Evolutionary conservation across 2,113 vertebrate genomes (phyloP), one percentile per base, ranked within the genome.

Genomic region (Zosterops japonicus): DNA sequence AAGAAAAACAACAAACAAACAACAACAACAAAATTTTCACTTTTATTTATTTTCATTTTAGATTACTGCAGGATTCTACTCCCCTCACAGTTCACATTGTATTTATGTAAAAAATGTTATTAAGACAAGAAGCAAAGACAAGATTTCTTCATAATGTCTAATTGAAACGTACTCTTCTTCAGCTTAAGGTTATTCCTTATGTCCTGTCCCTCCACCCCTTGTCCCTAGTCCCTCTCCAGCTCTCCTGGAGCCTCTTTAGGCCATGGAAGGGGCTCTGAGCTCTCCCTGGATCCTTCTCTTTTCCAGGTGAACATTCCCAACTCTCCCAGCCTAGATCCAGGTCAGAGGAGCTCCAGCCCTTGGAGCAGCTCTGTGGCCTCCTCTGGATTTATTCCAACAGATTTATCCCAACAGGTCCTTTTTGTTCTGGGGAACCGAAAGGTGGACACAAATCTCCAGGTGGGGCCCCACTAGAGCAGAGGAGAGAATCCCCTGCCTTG

Each of bases 281-380:
- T 65, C 14, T 81, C 19, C 33, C 44, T 65, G 60, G 36, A 52
- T 1, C 21, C 21, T 65, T 22, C 35, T 18, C 31, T 1, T 20
- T 2, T 17, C 44, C 68, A 44, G 22, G 12, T 15, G 76, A 50
- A 1, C 68, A 0, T 2, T 1, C 25, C 42, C 52, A 89, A 39
- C 0, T 74, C 4, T 46, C 39, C 60, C 52, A 81, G 33, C 8
- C 77, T 24, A 52, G 12, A 33, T 56, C 33, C 52, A 65, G 35
- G 8, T 33, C 27, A 36, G 57, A 50, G 31, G 11, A 1, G 14
- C 27, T 59, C 44, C 60, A 67, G 33, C 24, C 23, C 16, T 23
- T 2, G 16, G 6, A 31, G 20, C 23, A 82, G 1, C 24, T 41
- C 59, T 1, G 0, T 8, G 35, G 27, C 11, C 17, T 36, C 11